Conservation (phyloP, 2,113 vertebrate genomes). For the Myotis yumanensis region DNA sequence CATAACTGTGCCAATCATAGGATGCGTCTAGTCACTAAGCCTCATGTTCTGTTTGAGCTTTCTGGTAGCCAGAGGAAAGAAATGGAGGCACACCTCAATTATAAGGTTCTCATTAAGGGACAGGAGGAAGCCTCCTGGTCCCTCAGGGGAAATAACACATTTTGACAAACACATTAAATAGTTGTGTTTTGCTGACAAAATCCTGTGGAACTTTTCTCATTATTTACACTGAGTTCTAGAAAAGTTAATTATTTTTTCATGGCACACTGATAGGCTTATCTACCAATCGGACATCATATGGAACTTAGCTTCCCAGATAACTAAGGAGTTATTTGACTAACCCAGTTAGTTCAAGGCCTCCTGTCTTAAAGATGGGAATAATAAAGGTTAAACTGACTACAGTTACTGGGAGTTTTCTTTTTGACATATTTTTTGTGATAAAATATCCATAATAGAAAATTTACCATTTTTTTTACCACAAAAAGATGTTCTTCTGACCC, state of each 20-base stretch:
- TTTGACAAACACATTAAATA: conserved; percentile 62
- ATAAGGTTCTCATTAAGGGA: conserved; percentile 17
- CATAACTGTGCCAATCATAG: conserved; percentile 11
- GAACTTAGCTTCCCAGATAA: neutral
- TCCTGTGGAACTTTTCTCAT: conserved; percentile 26
- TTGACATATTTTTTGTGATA: neutral
- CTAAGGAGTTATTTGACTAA: neutral
- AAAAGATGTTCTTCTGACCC: neutral
- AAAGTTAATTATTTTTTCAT: conserved; percentile 28
- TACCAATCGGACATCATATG: neutral
- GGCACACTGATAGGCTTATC: neutral
- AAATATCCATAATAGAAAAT: neutral
- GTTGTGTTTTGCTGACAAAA: conserved; percentile 46
- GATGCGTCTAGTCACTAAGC: neutral
- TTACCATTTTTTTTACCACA: neutral
- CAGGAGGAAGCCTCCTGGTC: neutral
- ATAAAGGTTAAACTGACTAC: neutral
- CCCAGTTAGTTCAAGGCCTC: neutral
- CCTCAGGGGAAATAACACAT: conserved; percentile 38
- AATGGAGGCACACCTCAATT: neutral
- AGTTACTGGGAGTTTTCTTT: neutral
- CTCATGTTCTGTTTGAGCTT: neutral
- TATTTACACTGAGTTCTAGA: conserved; percentile 49
- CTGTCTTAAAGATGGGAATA: neutral
- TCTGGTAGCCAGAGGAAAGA: conserved; percentile 32